These are phyloP conservation scores for Operophtera brumata DNA, from an alignment of 2,888 invertebrate species.

Conservation along the genomic window DNA sequence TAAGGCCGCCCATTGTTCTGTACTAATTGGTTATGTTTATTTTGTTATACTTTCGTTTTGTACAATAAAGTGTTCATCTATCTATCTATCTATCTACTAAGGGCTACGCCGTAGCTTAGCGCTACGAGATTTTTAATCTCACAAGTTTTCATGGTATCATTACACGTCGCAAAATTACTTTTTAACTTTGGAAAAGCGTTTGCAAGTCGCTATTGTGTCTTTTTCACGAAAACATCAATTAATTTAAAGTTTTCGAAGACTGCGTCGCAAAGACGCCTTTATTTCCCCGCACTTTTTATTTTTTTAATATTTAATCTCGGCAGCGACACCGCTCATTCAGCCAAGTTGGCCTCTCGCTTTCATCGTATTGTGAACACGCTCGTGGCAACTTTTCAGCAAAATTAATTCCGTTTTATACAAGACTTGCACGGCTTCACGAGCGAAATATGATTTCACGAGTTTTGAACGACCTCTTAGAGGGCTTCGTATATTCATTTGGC, in stretches of 20 bases:
- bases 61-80: too few relatives aligned
- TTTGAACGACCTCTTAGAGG: constrained; percentile 57
- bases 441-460: constrained; percentile 70
- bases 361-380: constrained; percentile 69
- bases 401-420: constrained; percentile 68
- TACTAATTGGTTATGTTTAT: too few relatives aligned
- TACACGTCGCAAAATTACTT: constrained; percentile 11
- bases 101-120: not conserved
- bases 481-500: constrained; percentile 58
- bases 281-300: constrained; percentile 36
- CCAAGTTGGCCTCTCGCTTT: constrained; percentile 70
- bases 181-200: constrained; percentile 10
- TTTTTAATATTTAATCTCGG: constrained; percentile 72
- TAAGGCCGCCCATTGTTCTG: too few relatives aligned
- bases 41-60: too few relatives aligned
- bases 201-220: constrained; percentile 12
- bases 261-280: constrained; percentile 23
- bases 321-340: constrained; percentile 67
- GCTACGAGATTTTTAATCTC: not conserved
- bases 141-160: not conserved
- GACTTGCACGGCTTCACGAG: constrained; percentile 64
- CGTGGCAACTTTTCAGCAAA: constrained; percentile 71
- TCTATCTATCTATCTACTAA: not conserved
- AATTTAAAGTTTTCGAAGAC: constrained; percentile 24
- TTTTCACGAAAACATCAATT: constrained; percentile 26